Base-by-base conservation (phyloP, 1,140 invertebrate genomes). In the Neotoxoptera formosana region DNA sequence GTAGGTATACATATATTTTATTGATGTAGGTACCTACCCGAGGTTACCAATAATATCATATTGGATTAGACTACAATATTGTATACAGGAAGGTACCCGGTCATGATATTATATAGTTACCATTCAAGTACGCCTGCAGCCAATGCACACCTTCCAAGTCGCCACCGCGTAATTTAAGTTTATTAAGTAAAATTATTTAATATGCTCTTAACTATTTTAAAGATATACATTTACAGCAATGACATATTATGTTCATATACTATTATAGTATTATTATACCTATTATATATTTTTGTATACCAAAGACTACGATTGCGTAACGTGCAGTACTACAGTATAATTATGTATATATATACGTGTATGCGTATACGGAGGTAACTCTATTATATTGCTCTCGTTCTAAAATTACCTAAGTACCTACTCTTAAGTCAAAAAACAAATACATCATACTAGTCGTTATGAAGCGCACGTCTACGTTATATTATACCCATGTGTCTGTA, bases 251-350 rank as follows among this genome's bases (percentile, higher is more conserved):
- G 30, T 9, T 67, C 60, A 67, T 67, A 17, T 51, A 67, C n/a
- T 67, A 67, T 67, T 7, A 30, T 14, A 6, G n/a, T n/a, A 67
- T n/a, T n/a, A n/a, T n/a, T 67, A 67, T 67, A n/a, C 30, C 30
- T 67, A 67, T 67, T 67, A 67, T 67, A 17, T 67, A 67, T 67
- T 67, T 67, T n/a, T 67, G 60, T 67, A 67, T 67, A 67, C 60
- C 60, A 67, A 67, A 67, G 60, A 67, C 60, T 67, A 67, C 30
- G 11, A 67, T 67, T 67, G 60, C 30, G 60, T n/a, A n/a, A 67
- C 60, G 30, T 7, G 30, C 14, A 67, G 60, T 67, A 67, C n/a
- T 41, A 4, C 8, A 60, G 56, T 67, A n/a, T 67, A n/a, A 67
- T 67, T n/a, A 67, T 67, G 60, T 67, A 67, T 67, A 67, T 67